Conservation (phyloP, 2,888 invertebrate genomes). For the Hylaea fasciaria region DNA sequence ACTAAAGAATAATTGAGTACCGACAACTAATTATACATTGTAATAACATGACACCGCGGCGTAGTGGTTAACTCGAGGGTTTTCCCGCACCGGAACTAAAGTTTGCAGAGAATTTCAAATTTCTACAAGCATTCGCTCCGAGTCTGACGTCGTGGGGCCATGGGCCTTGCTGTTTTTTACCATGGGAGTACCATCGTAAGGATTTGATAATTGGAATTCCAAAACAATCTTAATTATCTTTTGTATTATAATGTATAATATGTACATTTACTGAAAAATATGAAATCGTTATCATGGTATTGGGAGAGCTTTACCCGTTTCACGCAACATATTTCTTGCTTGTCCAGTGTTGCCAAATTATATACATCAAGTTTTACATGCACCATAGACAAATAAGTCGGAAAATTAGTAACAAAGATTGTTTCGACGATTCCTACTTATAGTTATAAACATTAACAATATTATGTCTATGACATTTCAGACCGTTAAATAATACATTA, state of each 20-base stretch:
- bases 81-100: neutral
- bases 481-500: constrained; percentile 46
- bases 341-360: no score
- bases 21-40: constrained; percentile 6
- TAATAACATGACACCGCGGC: neutral
- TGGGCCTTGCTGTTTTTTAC: no score
- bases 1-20: constrained; percentile 25
- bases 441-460: constrained; percentile 33
- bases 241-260: no score
- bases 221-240: no score
- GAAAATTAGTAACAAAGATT: constrained; percentile 11
- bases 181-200: no score
- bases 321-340: no score
- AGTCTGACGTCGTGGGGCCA: no score
- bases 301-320: no score
- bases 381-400: constrained; percentile 2
- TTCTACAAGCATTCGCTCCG: neutral
- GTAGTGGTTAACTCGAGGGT: neutral
- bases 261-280: no score
- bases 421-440: constrained; percentile 22
- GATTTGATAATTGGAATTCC: no score
- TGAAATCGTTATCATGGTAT: no score
- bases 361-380: neutral
- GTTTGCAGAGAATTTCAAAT: no score
- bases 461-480: constrained; percentile 53